These are phyloP conservation scores for Chiloscyllium punctatum DNA, from an alignment of 2,797 vertebrate species.

Conservation along the genomic window DNA sequence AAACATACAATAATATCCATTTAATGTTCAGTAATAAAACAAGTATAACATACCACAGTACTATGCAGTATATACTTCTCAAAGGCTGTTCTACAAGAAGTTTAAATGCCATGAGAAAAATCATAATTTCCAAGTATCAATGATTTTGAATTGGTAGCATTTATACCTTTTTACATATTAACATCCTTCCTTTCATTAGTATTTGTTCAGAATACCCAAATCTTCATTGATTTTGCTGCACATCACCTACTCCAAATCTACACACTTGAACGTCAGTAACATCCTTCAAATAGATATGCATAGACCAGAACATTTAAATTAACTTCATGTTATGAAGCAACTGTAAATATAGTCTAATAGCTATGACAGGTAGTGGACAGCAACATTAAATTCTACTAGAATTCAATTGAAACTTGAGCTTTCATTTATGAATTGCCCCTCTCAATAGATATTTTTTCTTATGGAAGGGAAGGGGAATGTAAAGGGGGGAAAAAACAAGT, in stretches of 20 bases:
- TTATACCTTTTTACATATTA: not conserved
- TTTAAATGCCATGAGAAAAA: not conserved
- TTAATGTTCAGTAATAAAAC: not conserved
- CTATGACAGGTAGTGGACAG: not conserved
- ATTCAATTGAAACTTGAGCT: not conserved
- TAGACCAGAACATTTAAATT: not conserved
- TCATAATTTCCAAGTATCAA: not conserved
- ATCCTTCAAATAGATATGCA: not conserved
- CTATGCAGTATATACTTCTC: constrained; percentile 6
- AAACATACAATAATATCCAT: not conserved
- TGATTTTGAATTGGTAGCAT: not conserved
- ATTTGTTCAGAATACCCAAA: not conserved
- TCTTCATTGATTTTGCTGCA: not conserved
- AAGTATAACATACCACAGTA: not conserved
- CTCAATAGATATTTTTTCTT: not conserved
- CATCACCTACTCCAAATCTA: not conserved
- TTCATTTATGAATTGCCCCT: not conserved
- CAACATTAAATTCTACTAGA: not conserved
- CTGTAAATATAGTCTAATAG: not conserved
- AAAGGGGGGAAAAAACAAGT: not conserved
- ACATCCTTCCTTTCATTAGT: not conserved
- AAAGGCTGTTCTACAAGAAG: not conserved
- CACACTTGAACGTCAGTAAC: not conserved
- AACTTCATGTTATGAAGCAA: not conserved
- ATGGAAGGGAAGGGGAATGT: not conserved